Base-by-base conservation (phyloP, 2,888 invertebrate genomes). In the Xestoiulus laeticollis region DNA sequence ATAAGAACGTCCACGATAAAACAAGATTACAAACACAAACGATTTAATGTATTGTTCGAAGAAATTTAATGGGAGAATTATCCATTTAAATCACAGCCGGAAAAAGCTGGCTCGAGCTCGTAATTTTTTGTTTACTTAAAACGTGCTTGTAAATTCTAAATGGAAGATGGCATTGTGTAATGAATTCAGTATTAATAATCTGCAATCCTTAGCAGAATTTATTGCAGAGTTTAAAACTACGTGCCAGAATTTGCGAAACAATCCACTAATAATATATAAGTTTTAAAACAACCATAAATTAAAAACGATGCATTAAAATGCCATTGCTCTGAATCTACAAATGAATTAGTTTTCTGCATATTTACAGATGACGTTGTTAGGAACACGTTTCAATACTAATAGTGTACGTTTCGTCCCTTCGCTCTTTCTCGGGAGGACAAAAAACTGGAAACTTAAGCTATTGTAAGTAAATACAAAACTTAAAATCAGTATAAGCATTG, bases 361-460 rank as follows among this genome's bases (percentile, higher is more conserved):
- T 78, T 78, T 78, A 78, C 78, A 78, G 78, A 78, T 78, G 78
- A 78, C 78, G 26, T 78, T 78, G 30, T 78, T 78, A 78, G 78
- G 78, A 78, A 78, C 78, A 78, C 78, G 26, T 26, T 78, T 78
- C 78, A 78, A 78, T 78, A 78, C 78, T 78, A 78, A 78, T 30
- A 30, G 78, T 14, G 78, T 78, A 78, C 30, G 78, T 14, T 78
- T 78, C 30, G 30, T 78, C 78, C 78, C 30, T 78, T 78, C 78
- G 12, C 14, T 30, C 26, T 78, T 26, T 14, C 78, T 10, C 30
- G 10, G 68, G 78, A 78, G 30, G 30, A 78, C 78, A 78, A 78
- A 68, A 78, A 78, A 78, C 22, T 78, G 78, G 78, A 30, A 78
- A 78, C 78, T 26, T 26, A 78, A 30, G 30, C 78, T 78, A 30